Base-by-base conservation (phyloP, 37 sponge, comb jelly and placozoan species). In the Corticium candelabrum region DNA sequence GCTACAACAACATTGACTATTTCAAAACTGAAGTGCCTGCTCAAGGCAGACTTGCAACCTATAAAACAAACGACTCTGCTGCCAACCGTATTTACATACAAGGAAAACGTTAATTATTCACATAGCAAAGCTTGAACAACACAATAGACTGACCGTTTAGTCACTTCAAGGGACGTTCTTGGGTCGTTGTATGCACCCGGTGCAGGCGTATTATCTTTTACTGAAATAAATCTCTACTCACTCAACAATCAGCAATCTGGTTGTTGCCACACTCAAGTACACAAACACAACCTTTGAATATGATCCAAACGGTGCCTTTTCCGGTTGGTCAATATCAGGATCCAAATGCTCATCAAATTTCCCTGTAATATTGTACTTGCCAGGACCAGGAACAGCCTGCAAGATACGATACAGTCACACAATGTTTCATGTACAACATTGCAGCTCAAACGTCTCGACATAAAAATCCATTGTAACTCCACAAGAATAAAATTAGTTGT, bases 111-210 rank as follows among this genome's bases (percentile, higher is more conserved):
- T n/a, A n/a, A n/a, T n/a, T n/a, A n/a, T n/a, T n/a, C n/a, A n/a
- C n/a, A n/a, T n/a, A n/a, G n/a, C n/a, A n/a, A n/a, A n/a, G n/a
- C n/a, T n/a, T n/a, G n/a, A n/a, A n/a, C n/a, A n/a, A n/a, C n/a
- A n/a, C n/a, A n/a, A n/a, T n/a, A n/a, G n/a, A n/a, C n/a, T n/a
- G n/a, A n/a, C n/a, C n/a, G n/a, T n/a, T n/a, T n/a, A n/a, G n/a
- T n/a, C n/a, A n/a, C n/a, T 68, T 91, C 86, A 34, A 96, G 84
- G 5, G 91, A 89, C 38, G 87, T 88, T 37, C 94, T 77, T 37
- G 97, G 94, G 37, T 93, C 94, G 39, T 90, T 77, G 67, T 96
- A 96, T 1, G 84, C 75, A 1, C 90, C 92, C 27, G 87, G 87
- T 50, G 97, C 85, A 33, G 97, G 97, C 2, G 87, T 84, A 0